phyloP scores from a whole-genome alignment of 1,140 invertebrate species.

The Rhysida immarginata region DNA sequence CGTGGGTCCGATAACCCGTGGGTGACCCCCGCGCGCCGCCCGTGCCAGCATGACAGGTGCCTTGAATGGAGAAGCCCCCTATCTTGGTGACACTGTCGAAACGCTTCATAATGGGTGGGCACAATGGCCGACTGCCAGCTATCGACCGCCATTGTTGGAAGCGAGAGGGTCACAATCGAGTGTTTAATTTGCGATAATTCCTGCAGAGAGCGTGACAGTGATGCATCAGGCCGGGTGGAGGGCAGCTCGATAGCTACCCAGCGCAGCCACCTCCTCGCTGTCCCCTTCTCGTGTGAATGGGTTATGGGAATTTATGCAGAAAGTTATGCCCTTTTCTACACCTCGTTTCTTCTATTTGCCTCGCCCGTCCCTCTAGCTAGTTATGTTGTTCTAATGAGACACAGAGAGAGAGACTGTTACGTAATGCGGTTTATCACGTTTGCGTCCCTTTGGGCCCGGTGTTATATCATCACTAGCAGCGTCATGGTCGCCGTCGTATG shows the following conservation, averaged over 20 bases:
- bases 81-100: constrained; percentile 6
- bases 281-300: constrained; percentile 17
- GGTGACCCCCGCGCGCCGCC: too few species aligned
- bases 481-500: too few species aligned
- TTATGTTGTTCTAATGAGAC: too few species aligned
- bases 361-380: constrained; percentile 20
- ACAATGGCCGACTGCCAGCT: not conserved
- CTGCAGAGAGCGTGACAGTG: not conserved
- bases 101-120: not conserved
- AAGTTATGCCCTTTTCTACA: too few species aligned
- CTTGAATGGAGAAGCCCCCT: not conserved
- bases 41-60: not conserved
- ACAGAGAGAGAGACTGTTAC: too few species aligned
- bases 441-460: too few species aligned
- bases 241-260: constrained; percentile 2
- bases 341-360: constrained; percentile 14
- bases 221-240: not conserved
- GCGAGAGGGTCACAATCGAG: not conserved
- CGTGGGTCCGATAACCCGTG: too few species aligned
- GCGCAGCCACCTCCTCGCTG: constrained; percentile 14
- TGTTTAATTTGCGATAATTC: constrained; percentile 5
- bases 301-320: too few species aligned
- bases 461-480: too few species aligned
- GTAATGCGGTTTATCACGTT: too few species aligned
- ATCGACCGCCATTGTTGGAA: not conserved